phyloP scores from a whole-genome alignment of 2,888 invertebrate species.

The Tolmerus cingulatus region DNA sequence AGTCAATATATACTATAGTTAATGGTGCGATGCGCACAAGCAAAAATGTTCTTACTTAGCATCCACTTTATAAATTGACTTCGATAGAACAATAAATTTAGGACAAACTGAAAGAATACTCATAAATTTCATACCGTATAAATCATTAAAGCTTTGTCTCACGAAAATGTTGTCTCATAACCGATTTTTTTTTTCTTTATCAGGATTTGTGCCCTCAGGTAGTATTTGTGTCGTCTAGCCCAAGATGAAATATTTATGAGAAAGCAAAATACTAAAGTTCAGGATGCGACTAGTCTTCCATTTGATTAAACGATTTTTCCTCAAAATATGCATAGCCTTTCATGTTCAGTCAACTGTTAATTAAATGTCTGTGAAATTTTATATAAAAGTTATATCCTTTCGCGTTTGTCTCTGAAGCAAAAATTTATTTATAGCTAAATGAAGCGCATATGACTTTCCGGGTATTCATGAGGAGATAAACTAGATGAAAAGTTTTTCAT shows the following conservation, averaged over 20 bases:
- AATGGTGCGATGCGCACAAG: too few species aligned
- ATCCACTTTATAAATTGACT: neutral
- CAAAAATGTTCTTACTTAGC: neutral
- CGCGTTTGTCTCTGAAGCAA: neutral
- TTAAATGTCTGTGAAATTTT: neutral
- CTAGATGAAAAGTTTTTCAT: neutral
- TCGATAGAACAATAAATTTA: neutral
- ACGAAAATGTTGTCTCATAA: neutral
- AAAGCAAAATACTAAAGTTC: neutral
- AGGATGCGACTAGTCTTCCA: conserved; percentile 11
- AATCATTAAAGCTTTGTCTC: conserved; percentile 3
- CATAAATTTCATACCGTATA: conserved; percentile 3
- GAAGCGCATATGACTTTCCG: neutral
- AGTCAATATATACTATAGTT: neutral
- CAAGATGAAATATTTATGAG: neutral
- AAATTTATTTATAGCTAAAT: neutral
- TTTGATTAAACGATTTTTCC: neutral
- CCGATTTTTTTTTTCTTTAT: neutral
- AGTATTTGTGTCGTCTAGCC: neutral
- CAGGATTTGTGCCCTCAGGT: conserved; percentile 26
- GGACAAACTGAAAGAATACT: neutral
- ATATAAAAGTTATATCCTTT: neutral
- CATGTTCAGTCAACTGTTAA: conserved; percentile 1
- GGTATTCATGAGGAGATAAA: neutral
- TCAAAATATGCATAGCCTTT: neutral